These are phyloP conservation scores for Brachionichthys hirsutus DNA, from an alignment of 2,113 vertebrate species.

Conservation along the genomic window DNA sequence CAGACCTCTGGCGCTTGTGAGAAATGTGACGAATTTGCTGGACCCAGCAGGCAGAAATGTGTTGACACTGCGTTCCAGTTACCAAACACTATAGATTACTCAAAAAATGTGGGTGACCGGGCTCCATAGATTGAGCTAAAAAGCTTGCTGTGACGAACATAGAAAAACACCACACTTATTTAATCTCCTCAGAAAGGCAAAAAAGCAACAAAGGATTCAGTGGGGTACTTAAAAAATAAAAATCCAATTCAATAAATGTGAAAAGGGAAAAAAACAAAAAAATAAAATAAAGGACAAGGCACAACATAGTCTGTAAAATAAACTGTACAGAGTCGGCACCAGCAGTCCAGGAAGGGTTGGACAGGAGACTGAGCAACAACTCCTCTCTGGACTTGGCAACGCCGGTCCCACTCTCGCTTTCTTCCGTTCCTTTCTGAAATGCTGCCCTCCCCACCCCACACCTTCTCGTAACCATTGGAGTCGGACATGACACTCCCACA, in stretches of 20 bases:
- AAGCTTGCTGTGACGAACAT: conserved; percentile 57
- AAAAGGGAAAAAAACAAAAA: conserved; percentile 65
- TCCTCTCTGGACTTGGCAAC: conserved; percentile 81
- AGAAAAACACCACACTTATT: conserved; percentile 56
- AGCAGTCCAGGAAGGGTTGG: conserved; percentile 83
- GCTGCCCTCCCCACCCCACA: conserved; percentile 19
- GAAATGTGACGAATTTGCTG: conserved; percentile 31
- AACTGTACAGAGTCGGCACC: conserved; percentile 90
- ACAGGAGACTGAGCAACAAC: conserved; percentile 83
- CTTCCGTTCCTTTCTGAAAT: conserved; percentile 44
- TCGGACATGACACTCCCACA: conserved; percentile 56
- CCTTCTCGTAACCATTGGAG: conserved; percentile 50
- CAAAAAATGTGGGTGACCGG: conserved; percentile 14
- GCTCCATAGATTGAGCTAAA: conserved; percentile 53
- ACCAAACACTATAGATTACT: conserved; percentile 13
- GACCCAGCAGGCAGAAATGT: conserved; percentile 34
- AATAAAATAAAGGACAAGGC: conserved; percentile 91
- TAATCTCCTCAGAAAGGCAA: conserved; percentile 60
- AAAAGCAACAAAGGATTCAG: conserved; percentile 54
- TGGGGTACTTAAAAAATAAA: conserved; percentile 44
- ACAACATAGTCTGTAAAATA: conserved; percentile 96
- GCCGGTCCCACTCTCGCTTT: conserved; percentile 75
- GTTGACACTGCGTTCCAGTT: conserved; percentile 43
- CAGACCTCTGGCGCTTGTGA: conserved; percentile 16
- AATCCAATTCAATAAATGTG: conserved; percentile 71